A percentile compares a stretch with the other conserved stretches of the same genome.
Conservation (phyloP, 37 sponge, comb jelly and placozoan species). For the Ephydatia muelleri region DNA sequence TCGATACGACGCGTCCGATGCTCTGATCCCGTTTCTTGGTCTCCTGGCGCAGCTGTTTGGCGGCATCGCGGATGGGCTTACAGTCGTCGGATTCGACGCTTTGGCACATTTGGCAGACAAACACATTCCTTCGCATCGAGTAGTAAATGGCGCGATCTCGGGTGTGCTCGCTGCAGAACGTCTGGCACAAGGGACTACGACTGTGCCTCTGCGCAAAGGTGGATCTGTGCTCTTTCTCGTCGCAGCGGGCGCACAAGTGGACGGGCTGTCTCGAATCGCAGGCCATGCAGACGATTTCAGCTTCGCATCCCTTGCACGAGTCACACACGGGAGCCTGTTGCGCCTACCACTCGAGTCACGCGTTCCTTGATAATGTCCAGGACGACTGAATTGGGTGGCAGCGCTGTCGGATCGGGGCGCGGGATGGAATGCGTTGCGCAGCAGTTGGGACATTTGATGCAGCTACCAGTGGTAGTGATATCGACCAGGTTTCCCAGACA, state of each 20-base stretch:
- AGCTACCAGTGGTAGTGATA: background rate
- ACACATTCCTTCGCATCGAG: conserved; percentile 23
- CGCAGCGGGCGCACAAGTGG: conserved; percentile 58
- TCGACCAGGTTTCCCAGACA: conserved; percentile 37
- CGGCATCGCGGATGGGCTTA: conserved; percentile 22
- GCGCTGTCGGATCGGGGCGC: conserved; percentile 19
- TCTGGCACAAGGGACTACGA: conserved; percentile 29
- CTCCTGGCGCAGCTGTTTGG: conserved; percentile 2
- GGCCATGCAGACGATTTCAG: conserved; percentile 47
- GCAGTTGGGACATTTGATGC: conserved; percentile 68
- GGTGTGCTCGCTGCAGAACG: conserved; percentile 24
- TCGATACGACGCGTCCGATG: background rate
- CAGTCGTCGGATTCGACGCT: background rate
- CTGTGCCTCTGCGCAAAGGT: conserved; percentile 51
- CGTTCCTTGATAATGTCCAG: conserved; percentile 40
- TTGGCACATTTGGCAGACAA: conserved; percentile 53
- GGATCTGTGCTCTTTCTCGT: conserved; percentile 52
- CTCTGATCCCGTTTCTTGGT: conserved; percentile 13
- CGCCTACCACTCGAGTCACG: background rate
- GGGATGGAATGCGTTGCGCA: conserved; percentile 9
- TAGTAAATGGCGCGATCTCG: conserved; percentile 10
- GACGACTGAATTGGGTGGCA: conserved; percentile 65
- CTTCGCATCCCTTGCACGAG: conserved; percentile 5
- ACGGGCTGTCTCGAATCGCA: conserved; percentile 48
- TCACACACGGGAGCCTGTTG: conserved; percentile 40